Base-by-base conservation (phyloP, 35 echinoderm and acorn worm species). In the Ptychodera flava region DNA sequence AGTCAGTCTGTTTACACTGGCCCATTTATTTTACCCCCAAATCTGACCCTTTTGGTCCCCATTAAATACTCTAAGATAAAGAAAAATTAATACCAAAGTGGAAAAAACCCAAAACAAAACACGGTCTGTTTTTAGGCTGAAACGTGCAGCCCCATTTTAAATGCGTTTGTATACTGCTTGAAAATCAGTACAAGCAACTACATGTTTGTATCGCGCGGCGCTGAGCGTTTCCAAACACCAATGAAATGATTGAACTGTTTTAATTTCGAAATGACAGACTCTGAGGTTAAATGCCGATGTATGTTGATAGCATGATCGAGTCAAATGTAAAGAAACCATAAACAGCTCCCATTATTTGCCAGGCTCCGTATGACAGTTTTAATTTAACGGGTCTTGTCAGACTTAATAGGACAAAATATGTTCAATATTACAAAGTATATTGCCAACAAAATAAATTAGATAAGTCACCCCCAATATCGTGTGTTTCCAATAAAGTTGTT, bases 341-440 rank as follows among this genome's bases (percentile, higher is more conserved):
- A 64, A 64, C 45, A 64, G 6, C 22, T 6, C 45, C 45, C 22
- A 64, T 64, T 64, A 64, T 64, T 22, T 22, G 22, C 22, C 6
- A 12, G 6, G 6, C 45, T 64, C 45, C 6, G 22, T 64, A 64
- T 64, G 45, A 64, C 45, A 64, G 45, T 64, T 64, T 64, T 64
- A 64, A 64, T 64, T 64, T 64, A 64, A 64, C 45, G 45, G 45
- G 45, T 22, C 45, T 64, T 64, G 45, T 64, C 45, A 64, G 22
- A 64, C 45, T 64, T 64, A 64, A 64, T 64, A 64, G 45, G 45
- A 64, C 45, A 64, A 64, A 64, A 64, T 64, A 64, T 64, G 45
- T 64, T 64, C 45, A 64, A 64, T 64, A 64, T 64, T 64, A 64
- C 45, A 6, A 64, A 64, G 45, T 22, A 64, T 64, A 64, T 64